These are phyloP conservation scores for Rhinopomastus cyanomelas DNA, from an alignment of 2,113 vertebrate genomes.

Conservation along the genomic window DNA sequence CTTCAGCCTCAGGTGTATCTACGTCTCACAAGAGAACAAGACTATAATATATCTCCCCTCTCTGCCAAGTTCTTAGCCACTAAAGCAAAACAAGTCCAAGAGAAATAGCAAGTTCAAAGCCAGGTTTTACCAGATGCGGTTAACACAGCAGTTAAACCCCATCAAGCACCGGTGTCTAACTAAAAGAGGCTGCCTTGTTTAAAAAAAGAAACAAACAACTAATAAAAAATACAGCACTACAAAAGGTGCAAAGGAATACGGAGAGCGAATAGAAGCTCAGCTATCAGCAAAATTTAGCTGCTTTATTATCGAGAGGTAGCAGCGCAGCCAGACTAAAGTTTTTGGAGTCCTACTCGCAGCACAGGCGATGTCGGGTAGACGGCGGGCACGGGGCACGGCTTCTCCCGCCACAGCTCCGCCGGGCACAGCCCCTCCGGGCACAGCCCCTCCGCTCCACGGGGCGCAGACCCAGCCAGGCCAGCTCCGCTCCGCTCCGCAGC, in stretches of 20 bases:
- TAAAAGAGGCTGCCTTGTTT: not conserved
- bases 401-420: too few species aligned
- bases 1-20: not conserved
- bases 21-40: not conserved
- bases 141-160: not conserved
- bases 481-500: too few species aligned
- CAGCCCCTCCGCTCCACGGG: too few species aligned
- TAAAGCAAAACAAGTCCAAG: not conserved
- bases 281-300: too few species aligned
- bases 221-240: not conserved
- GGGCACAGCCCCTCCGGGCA: too few species aligned
- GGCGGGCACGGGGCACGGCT: fast-evolving
- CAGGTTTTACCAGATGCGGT: not conserved
- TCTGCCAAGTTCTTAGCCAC: not conserved
- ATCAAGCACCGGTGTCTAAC: not conserved
- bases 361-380: not conserved
- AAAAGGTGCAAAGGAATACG: not conserved
- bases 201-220: not conserved
- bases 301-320: not conserved
- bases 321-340: not conserved
- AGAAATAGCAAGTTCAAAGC: not conserved
- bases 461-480: too few species aligned
- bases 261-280: not conserved
- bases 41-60: not conserved
- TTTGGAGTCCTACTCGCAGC: not conserved